A percentile compares a stretch with the other conserved stretches of the same genome.
These are phyloP conservation scores for Picus viridis DNA, from an alignment of 2,797 vertebrate species.

Conservation along the genomic window DNA sequence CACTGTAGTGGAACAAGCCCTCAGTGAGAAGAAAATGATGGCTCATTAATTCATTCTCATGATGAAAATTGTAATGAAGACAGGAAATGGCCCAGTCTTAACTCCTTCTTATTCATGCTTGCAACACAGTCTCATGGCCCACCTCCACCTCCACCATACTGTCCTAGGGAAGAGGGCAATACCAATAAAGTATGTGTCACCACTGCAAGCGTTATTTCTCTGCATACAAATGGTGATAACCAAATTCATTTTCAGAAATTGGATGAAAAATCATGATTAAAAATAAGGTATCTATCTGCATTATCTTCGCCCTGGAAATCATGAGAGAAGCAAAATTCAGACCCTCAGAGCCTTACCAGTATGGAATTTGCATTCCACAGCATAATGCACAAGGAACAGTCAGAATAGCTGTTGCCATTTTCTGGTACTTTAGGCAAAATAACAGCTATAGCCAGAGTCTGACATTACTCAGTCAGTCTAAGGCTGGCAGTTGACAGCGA, in stretches of 20 bases:
- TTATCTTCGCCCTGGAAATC: constrained; percentile 2
- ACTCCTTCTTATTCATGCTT: background rate
- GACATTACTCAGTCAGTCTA: background rate
- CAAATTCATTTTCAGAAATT: background rate
- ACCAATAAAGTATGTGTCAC: constrained; percentile 10
- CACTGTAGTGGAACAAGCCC: constrained; percentile 13
- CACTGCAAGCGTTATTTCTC: background rate
- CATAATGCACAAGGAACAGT: background rate
- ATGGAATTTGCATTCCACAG: background rate
- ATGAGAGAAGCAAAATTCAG: background rate
- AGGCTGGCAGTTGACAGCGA: background rate
- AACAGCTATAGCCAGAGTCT: background rate
- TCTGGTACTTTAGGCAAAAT: background rate
- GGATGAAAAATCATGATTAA: constrained; percentile 15
- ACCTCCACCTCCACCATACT: background rate
- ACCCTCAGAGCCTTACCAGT: background rate
- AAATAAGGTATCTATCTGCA: background rate
- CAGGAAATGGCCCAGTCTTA: background rate
- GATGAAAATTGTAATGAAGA: constrained; percentile 47
- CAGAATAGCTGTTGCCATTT: background rate
- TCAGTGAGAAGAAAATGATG: constrained; percentile 17
- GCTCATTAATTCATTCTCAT: constrained; percentile 16
- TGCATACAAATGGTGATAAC: background rate
- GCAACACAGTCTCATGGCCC: background rate
- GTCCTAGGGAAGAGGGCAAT: background rate